Evolutionary conservation across 2,113 vertebrate genomes (phyloP).

Genomic region (Rallus limicola): DNA sequence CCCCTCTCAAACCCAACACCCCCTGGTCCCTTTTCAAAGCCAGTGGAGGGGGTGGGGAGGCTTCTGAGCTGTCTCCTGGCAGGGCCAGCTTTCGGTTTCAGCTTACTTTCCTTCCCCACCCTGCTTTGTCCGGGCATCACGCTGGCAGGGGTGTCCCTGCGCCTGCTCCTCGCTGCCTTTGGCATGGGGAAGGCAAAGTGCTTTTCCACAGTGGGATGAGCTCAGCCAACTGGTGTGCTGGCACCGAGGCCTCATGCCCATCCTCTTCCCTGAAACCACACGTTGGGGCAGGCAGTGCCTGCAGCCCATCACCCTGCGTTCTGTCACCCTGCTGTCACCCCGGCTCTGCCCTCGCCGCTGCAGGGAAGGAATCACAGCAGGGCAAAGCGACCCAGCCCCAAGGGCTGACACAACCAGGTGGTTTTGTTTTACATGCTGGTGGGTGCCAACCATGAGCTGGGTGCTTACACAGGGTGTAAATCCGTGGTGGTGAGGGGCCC

Average conservation of each 20-base stretch:
- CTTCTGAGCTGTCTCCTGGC: not conserved
- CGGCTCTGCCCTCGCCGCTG: not conserved
- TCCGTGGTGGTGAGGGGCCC: fast-evolving
- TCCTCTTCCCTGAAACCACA: not conserved
- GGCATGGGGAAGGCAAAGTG: not conserved
- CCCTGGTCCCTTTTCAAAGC: not conserved
- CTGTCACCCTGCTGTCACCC: not conserved
- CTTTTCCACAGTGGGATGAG: fast-evolving
- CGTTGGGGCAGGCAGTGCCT: not conserved
- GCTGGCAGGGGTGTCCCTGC: not conserved
- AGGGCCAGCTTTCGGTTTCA: fast-evolving
- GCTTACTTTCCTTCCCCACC: too few species aligned
- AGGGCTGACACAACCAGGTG: too few species aligned
- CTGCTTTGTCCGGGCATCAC: fast-evolving
- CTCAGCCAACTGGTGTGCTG: too few species aligned
- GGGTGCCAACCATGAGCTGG: not conserved
- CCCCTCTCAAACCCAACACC: too few species aligned
- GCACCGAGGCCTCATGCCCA: not conserved
- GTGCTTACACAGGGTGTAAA: not conserved
- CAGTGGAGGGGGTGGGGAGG: too few species aligned
- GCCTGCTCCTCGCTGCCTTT: not conserved
- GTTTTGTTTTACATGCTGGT: not conserved
- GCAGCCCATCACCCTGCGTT: not conserved
- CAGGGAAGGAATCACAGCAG: not conserved
- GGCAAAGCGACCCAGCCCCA: not conserved